A percentile compares a stretch with the other conserved stretches of the same genome.
Conservation (phyloP, 1,140 invertebrate genomes). For the Chelonus insularis region DNA sequence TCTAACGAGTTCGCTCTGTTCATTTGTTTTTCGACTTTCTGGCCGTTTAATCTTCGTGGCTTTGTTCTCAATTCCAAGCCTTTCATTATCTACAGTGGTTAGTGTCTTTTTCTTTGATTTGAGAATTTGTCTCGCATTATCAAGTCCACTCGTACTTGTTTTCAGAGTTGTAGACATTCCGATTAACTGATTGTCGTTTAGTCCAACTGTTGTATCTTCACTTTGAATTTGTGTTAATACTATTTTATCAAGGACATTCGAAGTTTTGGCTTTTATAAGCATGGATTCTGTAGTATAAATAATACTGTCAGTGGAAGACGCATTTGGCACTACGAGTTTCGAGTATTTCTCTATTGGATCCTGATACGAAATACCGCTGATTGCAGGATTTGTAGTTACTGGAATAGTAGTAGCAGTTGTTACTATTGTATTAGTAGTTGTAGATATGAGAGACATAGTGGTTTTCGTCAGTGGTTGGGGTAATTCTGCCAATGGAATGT, state of each 20-base stretch:
- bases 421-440: background rate
- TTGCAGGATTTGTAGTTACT: background rate
- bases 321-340: constrained; percentile 10
- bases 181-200: background rate
- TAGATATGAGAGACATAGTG: background rate
- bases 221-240: background rate
- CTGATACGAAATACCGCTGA: background rate
- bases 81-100: background rate
- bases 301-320: constrained; percentile 7
- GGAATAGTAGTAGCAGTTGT: background rate
- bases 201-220: background rate
- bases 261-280: background rate
- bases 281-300: background rate
- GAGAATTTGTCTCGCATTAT: background rate
- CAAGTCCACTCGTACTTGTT: background rate
- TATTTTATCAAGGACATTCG: constrained; percentile 1
- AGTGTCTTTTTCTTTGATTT: background rate
- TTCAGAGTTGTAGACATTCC: background rate
- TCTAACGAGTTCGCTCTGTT: constrained; percentile 11
- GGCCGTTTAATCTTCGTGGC: background rate
- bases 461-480: constrained; percentile 35
- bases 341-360: background rate
- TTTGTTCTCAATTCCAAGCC: background rate
- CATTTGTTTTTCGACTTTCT: background rate
- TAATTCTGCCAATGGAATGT: constrained; percentile 54